Percentiles rank a stretch among this genome's conserved stretches.
phyloP scores from a whole-genome alignment of 2,797 vertebrate species.

The Trachops cirrhosus region DNA sequence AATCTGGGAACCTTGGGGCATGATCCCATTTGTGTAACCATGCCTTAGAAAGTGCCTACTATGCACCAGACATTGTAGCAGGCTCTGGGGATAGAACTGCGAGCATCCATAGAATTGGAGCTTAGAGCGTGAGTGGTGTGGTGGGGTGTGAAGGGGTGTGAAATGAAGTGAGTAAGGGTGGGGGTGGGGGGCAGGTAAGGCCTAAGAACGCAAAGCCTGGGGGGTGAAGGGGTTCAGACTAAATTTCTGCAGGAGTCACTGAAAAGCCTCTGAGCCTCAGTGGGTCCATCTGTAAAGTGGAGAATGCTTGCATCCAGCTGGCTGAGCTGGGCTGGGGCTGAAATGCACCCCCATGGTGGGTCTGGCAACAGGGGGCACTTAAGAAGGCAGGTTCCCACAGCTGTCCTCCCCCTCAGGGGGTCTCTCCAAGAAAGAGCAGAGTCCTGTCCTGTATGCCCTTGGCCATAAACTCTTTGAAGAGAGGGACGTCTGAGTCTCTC shows the following conservation, averaged over 20 bases:
- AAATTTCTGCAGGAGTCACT: background rate
- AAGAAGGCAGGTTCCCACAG: background rate
- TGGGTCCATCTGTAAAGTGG: background rate
- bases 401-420: too few relatives aligned
- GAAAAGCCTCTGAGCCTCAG: background rate
- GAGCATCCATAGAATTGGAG: background rate
- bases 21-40: background rate
- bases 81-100: background rate
- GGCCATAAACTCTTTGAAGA: background rate
- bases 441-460: background rate
- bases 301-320: too few relatives aligned
- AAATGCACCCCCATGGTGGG: background rate
- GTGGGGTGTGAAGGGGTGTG: too few relatives aligned
- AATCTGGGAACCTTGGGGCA: background rate
- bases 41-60: background rate
- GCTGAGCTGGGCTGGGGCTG: background rate
- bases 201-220: background rate
- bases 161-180: fast-evolving
- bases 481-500: background rate
- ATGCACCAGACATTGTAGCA: fast-evolving
- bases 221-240: background rate
- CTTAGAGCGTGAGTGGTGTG: background rate
- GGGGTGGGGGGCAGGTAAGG: fast-evolving
- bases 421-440: background rate
- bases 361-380: background rate